These are phyloP conservation scores for Mylabris phalerata DNA, from an alignment of 1,140 invertebrate species.

Conservation along the genomic window DNA sequence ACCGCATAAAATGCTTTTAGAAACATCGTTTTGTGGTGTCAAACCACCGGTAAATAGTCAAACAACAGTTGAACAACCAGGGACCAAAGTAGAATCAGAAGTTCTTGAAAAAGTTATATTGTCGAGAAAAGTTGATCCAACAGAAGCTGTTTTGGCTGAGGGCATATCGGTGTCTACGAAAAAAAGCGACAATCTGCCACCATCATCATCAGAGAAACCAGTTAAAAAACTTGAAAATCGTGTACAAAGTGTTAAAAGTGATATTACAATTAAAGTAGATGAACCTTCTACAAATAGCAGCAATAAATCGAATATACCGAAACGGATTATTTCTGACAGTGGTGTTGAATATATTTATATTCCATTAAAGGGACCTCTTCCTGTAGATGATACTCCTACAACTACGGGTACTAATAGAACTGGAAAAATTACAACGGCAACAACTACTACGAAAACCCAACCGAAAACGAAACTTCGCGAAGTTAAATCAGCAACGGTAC, in stretches of 20 bases:
- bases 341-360: constrained; percentile 42
- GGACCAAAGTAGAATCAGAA: constrained; percentile 49
- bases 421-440: not conserved
- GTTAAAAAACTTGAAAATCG: constrained; percentile 13
- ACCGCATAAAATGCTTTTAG: constrained; percentile 79
- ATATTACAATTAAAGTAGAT: constrained; percentile 32
- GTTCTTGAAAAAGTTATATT: constrained; percentile 60
- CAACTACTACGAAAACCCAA: not conserved
- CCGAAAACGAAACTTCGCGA: constrained; percentile 16
- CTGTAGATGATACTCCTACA: constrained; percentile 21
- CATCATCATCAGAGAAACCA: constrained; percentile 21
- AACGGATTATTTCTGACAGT: constrained; percentile 33
- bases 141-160: constrained; percentile 49
- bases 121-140: constrained; percentile 50
- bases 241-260: constrained; percentile 22
- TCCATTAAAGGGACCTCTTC: constrained; percentile 40
- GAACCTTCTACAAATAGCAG: constrained; percentile 21
- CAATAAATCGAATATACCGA: constrained; percentile 22
- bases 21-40: constrained; percentile 82
- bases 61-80: constrained; percentile 34
- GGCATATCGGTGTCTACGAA: constrained; percentile 40
- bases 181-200: constrained; percentile 1
- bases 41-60: constrained; percentile 53
- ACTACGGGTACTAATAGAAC: not conserved
- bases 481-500: constrained; percentile 13